Base-by-base conservation (phyloP, 2,888 invertebrate species). In the Drosophila mayaguana region DNA sequence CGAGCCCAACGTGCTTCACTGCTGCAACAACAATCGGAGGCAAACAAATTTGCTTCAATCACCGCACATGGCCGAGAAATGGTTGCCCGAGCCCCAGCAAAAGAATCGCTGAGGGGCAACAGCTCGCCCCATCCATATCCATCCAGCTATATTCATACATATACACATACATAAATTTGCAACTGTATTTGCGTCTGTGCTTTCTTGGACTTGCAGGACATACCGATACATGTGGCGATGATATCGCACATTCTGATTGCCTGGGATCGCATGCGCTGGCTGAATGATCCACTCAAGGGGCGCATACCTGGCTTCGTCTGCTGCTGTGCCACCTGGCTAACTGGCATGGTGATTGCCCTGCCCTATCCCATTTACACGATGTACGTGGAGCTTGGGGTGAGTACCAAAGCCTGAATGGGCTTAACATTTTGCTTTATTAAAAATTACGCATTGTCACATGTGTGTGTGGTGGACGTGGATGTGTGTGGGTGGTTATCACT, bases 351-450 rank as follows among this genome's bases (percentile, higher is more conserved):
- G 88, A 94, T 96, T 63, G 96, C 96, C 1, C 92, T 96, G 74
- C 96, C 96, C 1, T 96, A 95, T 93, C 95, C 96, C 48, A 95
- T 96, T 75, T 96, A 96, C 92, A 95, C 95, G 63, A 95, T 95
- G 69, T 96, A 96, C 92, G 93, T 96, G 65, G 96, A 96, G 91
- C 93, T 96, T 60, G 95, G 94, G 94, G 95, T 94, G 92, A 95
- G 94, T 93, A 77, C 56, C 28, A 14, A 34, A 38, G 51, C 42
- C 42, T 12, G 43, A 46, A 34, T 46, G 20, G 16, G 50, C 50
- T 53, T 53, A 51, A 60, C 55, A 34, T 54, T 50, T 63, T 40
- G 51, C 61, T 66, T 68, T 79, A 77, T 79, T 79, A 68, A 71
- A 79, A 77, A 67, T 68, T 61, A 70, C 69, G 69, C 63, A 45